Percentiles rank a stretch among this genome's conserved stretches.
These are phyloP conservation scores for Ictalurus furcatus DNA, from an alignment of 2,113 vertebrate species.

Conservation along the genomic window DNA sequence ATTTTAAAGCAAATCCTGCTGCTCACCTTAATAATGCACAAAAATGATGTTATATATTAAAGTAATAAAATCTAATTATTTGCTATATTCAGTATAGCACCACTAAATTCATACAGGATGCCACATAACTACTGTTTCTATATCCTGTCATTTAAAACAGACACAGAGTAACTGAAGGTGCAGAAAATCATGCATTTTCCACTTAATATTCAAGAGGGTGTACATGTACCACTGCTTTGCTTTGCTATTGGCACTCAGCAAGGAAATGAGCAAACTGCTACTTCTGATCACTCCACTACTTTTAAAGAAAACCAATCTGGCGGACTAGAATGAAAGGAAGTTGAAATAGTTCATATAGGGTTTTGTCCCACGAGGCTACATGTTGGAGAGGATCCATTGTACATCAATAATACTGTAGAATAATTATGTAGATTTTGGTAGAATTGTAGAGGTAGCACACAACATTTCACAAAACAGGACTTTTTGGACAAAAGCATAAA, in stretches of 20 bases:
- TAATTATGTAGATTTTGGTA: neutral
- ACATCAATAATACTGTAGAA: neutral
- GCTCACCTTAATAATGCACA: neutral
- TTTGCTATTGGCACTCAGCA: neutral
- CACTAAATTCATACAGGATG: neutral
- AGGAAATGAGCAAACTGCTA: neutral
- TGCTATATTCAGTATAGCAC: neutral
- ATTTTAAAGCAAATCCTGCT: slow-evolving; percentile 53
- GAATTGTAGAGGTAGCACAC: neutral
- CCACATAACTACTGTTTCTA: neutral
- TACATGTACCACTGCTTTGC: neutral
- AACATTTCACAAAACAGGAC: neutral
- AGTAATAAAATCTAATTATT: neutral
- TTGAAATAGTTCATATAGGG: neutral
- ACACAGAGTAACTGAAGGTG: neutral
- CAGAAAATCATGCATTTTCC: neutral
- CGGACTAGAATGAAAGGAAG: neutral
- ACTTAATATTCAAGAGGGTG: neutral
- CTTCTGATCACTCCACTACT: neutral
- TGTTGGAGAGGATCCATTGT: neutral
- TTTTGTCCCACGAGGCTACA: neutral
- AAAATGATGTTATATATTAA: neutral
- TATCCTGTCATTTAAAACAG: neutral
- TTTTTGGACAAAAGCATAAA: neutral
- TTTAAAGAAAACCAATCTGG: neutral